These are phyloP conservation scores for Pseudoatta argentina DNA, from an alignment of 1,140 invertebrate species.

Conservation along the genomic window DNA sequence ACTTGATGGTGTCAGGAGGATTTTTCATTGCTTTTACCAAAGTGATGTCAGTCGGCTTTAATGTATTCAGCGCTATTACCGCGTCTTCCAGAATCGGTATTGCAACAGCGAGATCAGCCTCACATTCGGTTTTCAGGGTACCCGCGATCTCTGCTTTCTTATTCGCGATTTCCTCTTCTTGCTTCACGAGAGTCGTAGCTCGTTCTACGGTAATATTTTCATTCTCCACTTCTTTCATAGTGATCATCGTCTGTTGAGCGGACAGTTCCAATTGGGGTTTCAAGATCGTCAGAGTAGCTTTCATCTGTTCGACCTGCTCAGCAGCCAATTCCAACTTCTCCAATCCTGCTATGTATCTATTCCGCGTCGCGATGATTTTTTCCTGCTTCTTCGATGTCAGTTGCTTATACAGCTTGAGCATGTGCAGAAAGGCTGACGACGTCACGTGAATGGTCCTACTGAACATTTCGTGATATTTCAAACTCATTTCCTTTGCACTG, in stretches of 20 bases:
- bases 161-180: slow-evolving; percentile 90
- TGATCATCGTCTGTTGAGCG: slow-evolving; percentile 88
- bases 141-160: slow-evolving; percentile 89
- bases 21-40: slow-evolving; percentile 94
- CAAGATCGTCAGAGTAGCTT: slow-evolving; percentile 88
- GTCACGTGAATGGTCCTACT: slow-evolving; percentile 88
- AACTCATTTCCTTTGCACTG: slow-evolving; percentile 83
- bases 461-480: slow-evolving; percentile 77
- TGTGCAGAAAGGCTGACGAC: slow-evolving; percentile 87
- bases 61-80: slow-evolving; percentile 90
- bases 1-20: slow-evolving; percentile 91
- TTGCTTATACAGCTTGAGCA: slow-evolving; percentile 87
- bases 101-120: slow-evolving; percentile 90
- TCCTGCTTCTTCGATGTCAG: slow-evolving; percentile 87
- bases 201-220: slow-evolving; percentile 90
- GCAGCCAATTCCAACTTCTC: slow-evolving; percentile 90
- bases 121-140: slow-evolving; percentile 89
- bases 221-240: slow-evolving; percentile 89
- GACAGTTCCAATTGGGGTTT: slow-evolving; percentile 90
- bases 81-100: slow-evolving; percentile 90
- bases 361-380: slow-evolving; percentile 87
- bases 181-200: slow-evolving; percentile 88
- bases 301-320: slow-evolving; percentile 89
- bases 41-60: slow-evolving; percentile 92
- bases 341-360: slow-evolving; percentile 88